A percentile compares a stretch with the other conserved stretches of the same genome.
These are phyloP conservation scores for Haemorhous mexicanus DNA, from an alignment of 2,113 vertebrate species.

Conservation along the genomic window DNA sequence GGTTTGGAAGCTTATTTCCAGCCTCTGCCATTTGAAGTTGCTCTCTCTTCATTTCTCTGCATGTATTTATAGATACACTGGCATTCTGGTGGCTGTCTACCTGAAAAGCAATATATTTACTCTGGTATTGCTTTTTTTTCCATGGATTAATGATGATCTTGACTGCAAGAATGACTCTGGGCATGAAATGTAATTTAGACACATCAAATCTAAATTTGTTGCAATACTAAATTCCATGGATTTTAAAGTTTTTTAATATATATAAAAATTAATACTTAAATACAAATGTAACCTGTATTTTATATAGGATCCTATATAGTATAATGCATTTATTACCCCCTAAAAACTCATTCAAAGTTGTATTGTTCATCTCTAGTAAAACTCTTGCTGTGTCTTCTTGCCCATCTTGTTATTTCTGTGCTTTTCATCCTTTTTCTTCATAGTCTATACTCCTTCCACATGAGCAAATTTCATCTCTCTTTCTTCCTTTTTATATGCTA, in stretches of 20 bases:
- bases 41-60: not conserved
- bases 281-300: not conserved
- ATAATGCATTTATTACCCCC: not conserved
- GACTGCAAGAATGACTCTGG: not conserved
- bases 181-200: not conserved
- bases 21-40: not conserved
- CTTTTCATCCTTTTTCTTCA: not conserved
- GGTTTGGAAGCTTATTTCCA: not conserved
- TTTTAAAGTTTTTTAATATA: not conserved
- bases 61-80: not conserved
- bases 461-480: not conserved
- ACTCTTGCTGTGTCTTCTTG: not conserved
- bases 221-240: not conserved
- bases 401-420: constrained; percentile 6
- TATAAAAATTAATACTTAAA: not conserved
- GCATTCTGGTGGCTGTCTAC: not conserved
- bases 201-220: not conserved
- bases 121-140: not conserved
- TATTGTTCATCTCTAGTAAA: not conserved
- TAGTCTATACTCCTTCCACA: not conserved
- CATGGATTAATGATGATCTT: not conserved
- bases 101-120: not conserved
- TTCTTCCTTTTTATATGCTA: not conserved
- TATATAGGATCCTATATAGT: not conserved
- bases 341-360: not conserved